These are phyloP conservation scores for Rousettus leschenaultii DNA, from an alignment of 2,113 vertebrate genomes.

Conservation along the genomic window DNA sequence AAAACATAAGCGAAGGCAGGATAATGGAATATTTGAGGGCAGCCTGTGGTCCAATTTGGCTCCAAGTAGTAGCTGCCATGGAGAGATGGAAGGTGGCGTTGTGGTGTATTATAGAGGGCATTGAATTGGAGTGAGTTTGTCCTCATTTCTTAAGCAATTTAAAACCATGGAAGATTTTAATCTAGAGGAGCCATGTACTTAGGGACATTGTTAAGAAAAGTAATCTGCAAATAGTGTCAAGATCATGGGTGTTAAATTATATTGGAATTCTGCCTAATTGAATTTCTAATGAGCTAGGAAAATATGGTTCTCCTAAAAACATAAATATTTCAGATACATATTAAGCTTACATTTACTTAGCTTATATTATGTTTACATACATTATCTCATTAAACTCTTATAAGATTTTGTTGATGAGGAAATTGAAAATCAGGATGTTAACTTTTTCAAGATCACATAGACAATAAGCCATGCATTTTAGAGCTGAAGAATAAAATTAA, in stretches of 20 bases:
- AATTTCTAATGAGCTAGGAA: background rate
- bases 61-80: background rate
- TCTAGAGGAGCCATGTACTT: background rate
- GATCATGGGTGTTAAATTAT: background rate
- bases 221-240: background rate
- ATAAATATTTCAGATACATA: background rate
- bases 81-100: background rate
- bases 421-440: background rate
- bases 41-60: background rate
- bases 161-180: background rate
- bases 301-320: background rate
- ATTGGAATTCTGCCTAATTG: background rate
- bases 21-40: background rate
- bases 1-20: background rate
- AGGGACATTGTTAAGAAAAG: background rate
- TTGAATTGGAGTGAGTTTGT: background rate
- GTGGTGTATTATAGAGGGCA: background rate
- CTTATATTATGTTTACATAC: background rate
- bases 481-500: slow-evolving; percentile 7
- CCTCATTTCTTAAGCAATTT: background rate
- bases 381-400: background rate
- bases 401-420: slow-evolving; percentile 1
- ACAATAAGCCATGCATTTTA: background rate
- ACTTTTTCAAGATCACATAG: background rate
- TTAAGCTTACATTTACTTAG: background rate